Base-by-base conservation (phyloP, 2,888 invertebrate genomes). In the Lutraria lutraria region DNA sequence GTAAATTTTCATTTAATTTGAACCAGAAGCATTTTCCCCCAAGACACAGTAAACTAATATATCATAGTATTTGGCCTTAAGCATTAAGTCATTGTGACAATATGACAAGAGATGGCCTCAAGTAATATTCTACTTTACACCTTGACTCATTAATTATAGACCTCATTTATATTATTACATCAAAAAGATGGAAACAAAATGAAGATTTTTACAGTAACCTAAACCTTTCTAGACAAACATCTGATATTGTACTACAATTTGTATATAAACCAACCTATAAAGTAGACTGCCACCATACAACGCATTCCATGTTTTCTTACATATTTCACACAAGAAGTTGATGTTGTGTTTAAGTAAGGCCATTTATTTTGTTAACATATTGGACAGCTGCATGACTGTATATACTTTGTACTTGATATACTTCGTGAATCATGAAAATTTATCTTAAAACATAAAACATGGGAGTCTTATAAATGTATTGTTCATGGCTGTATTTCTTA, bases 141-240 rank as follows among this genome's bases (percentile, higher is more conserved):
- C 34, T 16, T 76, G 16, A 16, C 76, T 76, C 76, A 76, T 76
- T 76, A 76, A 76, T 76, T 76, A 76, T 25, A 16, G 13, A 16
- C 34, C 76, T 76, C 76, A 76, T 76, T 76, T 76, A 31, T 76
- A 76, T 76, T 34, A 76, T 76, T 76, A 76, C 76, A 76, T 76
- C 76, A 76, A 76, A 76, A 76, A 31, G 6, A 25, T 19, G 34
- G 19, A 76, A 76, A 76, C 31, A 76, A 76, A 34, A 19, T 76
- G 76, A 34, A 29, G 31, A 76, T 19, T 31, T 76, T 76, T 25
- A 76, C 56, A 56, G 19, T 56, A 13, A 56, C 21, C 43, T 43
- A 43, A 43, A 43, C 43, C 43, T 43, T 8, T 8, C 43, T 43
- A 43, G 43, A 43, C 43, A 43, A 43, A 43, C 43, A 43, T 8